These are phyloP conservation scores for Calephelis virginiensis DNA, from an alignment of 1,140 invertebrate species.

Conservation along the genomic window DNA sequence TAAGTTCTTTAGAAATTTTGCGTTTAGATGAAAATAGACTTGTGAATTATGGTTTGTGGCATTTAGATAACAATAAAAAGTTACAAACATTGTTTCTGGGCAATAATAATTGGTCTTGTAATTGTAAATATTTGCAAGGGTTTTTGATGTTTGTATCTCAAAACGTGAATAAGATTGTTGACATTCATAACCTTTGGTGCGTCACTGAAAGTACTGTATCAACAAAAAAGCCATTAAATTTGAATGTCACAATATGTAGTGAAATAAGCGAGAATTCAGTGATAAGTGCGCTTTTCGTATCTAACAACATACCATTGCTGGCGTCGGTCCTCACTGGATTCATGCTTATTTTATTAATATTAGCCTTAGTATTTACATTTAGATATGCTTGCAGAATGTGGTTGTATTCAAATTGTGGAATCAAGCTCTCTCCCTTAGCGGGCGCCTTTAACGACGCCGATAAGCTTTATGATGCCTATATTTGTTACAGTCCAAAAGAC, in stretches of 20 bases:
- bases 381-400: conserved; percentile 90
- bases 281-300: conserved; percentile 84
- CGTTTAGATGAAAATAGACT: conserved; percentile 91
- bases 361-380: conserved; percentile 88
- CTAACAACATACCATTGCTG: conserved; percentile 87
- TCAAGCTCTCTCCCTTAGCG: conserved; percentile 87
- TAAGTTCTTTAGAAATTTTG: conserved; percentile 88
- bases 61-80: conserved; percentile 84
- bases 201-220: conserved; percentile 81
- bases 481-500: conserved; percentile 93
- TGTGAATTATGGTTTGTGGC: conserved; percentile 88
- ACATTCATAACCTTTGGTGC: conserved; percentile 82
- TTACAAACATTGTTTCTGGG: conserved; percentile 79
- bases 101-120: conserved; percentile 92
- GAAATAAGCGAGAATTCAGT: conserved; percentile 82
- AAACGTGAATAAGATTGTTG: conserved; percentile 85
- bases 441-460: conserved; percentile 86
- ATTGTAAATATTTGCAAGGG: conserved; percentile 88
- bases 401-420: conserved; percentile 90
- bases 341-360: conserved; percentile 85
- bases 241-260: conserved; percentile 84
- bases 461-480: conserved; percentile 93
- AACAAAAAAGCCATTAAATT: conserved; percentile 81
- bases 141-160: conserved; percentile 86
- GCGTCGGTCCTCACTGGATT: conserved; percentile 85